Conservation (phyloP, 2,113 vertebrate species). For the Anolis sagrei region DNA sequence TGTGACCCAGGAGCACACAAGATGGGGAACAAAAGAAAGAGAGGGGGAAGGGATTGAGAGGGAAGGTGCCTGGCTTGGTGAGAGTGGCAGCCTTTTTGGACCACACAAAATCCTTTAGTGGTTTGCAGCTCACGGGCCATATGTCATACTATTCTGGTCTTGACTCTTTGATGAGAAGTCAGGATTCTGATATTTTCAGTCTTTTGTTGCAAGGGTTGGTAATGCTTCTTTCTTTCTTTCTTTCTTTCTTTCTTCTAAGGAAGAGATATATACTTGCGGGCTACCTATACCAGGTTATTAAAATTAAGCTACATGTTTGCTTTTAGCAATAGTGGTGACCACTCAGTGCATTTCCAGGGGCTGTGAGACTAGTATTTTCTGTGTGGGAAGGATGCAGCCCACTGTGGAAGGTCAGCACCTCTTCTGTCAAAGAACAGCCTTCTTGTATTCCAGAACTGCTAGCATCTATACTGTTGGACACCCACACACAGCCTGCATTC, state of each 20-base stretch:
- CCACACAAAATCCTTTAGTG: no score
- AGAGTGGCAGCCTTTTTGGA: no score
- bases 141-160: no score
- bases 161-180: no score
- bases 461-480: background rate
- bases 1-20: no score
- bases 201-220: no score
- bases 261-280: background rate
- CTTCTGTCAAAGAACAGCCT: conserved; percentile 3
- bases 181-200: no score
- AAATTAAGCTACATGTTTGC: background rate
- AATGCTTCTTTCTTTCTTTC: no score
- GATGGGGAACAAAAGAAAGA: no score
- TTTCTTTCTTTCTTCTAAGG: background rate
- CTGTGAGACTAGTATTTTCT: background rate
- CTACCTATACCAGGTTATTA: background rate
- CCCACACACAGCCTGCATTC: background rate
- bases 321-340: background rate
- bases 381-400: background rate
- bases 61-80: no score
- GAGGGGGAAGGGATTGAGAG: no score
- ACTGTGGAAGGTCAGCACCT: fast-evolving
- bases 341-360: background rate
- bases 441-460: background rate
- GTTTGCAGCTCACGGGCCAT: no score